Conservation (phyloP, 2,888 invertebrate genomes). For the Heteropelma amictum region DNA sequence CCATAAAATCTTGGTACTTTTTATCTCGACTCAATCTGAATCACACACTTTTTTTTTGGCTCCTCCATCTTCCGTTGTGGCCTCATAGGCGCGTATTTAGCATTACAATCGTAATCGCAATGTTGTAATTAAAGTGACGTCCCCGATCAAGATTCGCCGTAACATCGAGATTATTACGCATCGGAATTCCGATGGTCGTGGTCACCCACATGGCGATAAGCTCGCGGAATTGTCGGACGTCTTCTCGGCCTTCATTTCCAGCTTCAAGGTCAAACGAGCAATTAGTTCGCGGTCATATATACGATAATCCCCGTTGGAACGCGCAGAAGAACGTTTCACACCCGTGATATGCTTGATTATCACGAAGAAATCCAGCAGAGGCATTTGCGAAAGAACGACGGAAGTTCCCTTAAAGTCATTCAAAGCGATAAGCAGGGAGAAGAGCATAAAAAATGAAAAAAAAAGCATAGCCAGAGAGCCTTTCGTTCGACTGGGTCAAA, state of each 20-base stretch:
- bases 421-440: no score
- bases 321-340: not conserved
- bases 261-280: not conserved
- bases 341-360: not conserved
- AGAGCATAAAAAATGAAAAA: no score
- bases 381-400: not conserved
- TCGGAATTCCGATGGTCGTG: not conserved
- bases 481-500: slow-evolving; percentile 5
- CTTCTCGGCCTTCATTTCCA: not conserved
- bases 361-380: not conserved
- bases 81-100: no score
- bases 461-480: not conserved
- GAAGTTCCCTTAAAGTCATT: not conserved
- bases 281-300: not conserved
- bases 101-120: not conserved
- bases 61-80: no score
- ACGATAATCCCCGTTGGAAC: not conserved
- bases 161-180: not conserved
- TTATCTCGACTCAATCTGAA: no score
- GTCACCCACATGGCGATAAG: not conserved
- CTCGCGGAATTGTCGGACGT: not conserved
- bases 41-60: no score
- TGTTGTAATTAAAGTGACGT: not conserved
- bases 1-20: no score
- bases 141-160: not conserved